Percentiles rank a stretch among this genome's conserved stretches.
Evolutionary conservation across 1,140 invertebrate genomes (phyloP).

Genomic region (Cepaea nemoralis): DNA sequence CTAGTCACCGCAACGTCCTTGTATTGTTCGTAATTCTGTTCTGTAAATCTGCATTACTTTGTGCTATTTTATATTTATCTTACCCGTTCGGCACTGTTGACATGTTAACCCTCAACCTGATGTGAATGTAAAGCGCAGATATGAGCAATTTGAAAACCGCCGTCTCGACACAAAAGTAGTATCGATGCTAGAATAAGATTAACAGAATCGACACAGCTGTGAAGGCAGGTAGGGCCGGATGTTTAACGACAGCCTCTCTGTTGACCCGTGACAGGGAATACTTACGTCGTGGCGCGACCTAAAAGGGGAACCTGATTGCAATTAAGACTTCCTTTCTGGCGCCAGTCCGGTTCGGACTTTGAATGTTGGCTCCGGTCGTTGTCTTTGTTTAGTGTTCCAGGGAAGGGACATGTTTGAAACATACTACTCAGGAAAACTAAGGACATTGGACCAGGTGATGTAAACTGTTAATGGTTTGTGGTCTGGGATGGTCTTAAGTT

Average conservation of each 20-base stretch:
- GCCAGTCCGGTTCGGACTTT: slow-evolving; percentile 10
- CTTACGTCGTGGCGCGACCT: slow-evolving; percentile 5
- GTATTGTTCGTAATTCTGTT: no score
- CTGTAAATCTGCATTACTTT: no score
- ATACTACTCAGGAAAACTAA: no score
- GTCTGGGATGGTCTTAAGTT: neutral
- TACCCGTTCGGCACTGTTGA: no score
- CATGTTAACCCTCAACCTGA: no score
- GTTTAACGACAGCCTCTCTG: neutral
- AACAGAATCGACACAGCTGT: neutral
- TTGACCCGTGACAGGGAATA: neutral
- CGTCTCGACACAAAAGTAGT: neutral
- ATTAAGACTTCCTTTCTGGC: slow-evolving; percentile 31
- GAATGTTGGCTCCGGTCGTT: neutral
- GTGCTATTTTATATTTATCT: no score
- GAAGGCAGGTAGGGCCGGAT: neutral
- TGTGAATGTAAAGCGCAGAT: no score
- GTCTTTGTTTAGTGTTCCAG: neutral
- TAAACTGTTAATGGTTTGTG: neutral
- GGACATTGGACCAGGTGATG: no score
- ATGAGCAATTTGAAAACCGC: no score
- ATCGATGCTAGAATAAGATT: neutral
- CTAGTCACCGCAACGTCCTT: no score
- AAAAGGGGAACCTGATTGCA: slow-evolving; percentile 20
- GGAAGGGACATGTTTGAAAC: no score